Evolutionary conservation across 2,797 vertebrate genomes (phyloP), one percentile per base, ranked within the genome.

Genomic region (Monodelphis domestica): DNA sequence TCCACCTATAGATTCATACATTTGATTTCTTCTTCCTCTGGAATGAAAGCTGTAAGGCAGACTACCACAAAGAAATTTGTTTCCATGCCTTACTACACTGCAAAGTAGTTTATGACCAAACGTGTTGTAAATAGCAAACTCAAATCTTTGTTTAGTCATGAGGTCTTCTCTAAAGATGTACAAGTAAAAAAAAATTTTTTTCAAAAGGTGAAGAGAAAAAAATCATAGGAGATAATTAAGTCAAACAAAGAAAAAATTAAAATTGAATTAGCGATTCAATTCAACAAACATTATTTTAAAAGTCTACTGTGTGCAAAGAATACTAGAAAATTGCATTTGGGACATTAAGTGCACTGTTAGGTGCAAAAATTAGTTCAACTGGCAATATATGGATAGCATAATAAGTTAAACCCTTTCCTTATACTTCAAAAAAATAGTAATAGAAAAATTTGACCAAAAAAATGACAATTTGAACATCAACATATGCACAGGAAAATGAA

Each of bases 101-200:
- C 92, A 94, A 93, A 93, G 84, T 28, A 54, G 30, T 59, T 54
- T 96, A 52, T 91, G 70, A 59, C 88, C 21, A 94, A 84, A 87
- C 38, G 92, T 28, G 52, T 51, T 51, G n/a, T n/a, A 94, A 91
- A 30, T 5, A 53, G 28, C 29, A 88, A 53, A 88, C 52, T 30
- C 51, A 52, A 94, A 91, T 24, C 29, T 95, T 29, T 78, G 53
- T 57, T 26, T 5, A 63, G 54, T 55, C 50, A 91, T 4, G 4
- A 89, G 38, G 88, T 54, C 53, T 63, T 2, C 9, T 29, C 38
- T 29, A 91, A 93, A 53, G 28, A 94, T 14, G n/a, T 55, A 53
- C 45, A 89, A 88, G 84, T 94, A 91, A 93, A 95, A 96, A n/a
- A 90, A 9, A 92, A 88, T 95, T n/a, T n/a, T 93, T 95, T 57